Evolutionary conservation across 92 coral and sea anemone species (phyloP).

Genomic region (Blastomussa wellsi): DNA sequence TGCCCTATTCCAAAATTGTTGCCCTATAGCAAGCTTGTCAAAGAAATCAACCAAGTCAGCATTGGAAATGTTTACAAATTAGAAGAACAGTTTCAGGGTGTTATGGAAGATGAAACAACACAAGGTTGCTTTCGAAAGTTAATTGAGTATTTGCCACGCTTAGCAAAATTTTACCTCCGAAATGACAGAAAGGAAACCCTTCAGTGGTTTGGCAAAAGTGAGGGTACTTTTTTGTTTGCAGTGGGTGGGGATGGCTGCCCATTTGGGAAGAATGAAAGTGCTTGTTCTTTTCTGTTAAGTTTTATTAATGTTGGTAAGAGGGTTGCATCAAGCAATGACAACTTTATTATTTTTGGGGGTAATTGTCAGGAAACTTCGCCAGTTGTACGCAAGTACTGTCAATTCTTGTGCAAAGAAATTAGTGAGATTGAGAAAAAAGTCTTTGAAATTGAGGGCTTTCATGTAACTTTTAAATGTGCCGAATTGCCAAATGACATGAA

Average conservation of each 20-base stretch:
- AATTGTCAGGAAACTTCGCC: slow-evolving; percentile 48
- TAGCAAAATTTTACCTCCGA: slow-evolving; percentile 2
- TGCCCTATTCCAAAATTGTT: slow-evolving; percentile 62
- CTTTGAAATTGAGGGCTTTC: slow-evolving; percentile 56
- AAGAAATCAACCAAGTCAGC: slow-evolving; percentile 46
- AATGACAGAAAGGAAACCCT: slow-evolving; percentile 51
- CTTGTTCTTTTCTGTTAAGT: slow-evolving; percentile 64
- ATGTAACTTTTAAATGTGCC: slow-evolving; percentile 38
- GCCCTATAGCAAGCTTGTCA: slow-evolving; percentile 54
- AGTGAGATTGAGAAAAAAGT: slow-evolving; percentile 35
- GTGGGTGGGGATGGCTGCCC: slow-evolving; percentile 75
- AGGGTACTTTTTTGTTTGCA: slow-evolving; percentile 67
- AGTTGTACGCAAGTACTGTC: slow-evolving; percentile 28
- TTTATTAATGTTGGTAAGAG: slow-evolving; percentile 58
- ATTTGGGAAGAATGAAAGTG: slow-evolving; percentile 70
- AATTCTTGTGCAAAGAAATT: slow-evolving; percentile 43
- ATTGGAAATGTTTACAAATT: slow-evolving; percentile 55
- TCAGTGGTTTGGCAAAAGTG: slow-evolving; percentile 68
- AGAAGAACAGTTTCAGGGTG: slow-evolving; percentile 44
- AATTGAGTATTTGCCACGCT: slow-evolving; percentile 51
- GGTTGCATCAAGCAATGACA: slow-evolving; percentile 52
- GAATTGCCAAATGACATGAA: slow-evolving; percentile 49
- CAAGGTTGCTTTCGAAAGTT: slow-evolving; percentile 32
- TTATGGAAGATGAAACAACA: slow-evolving; percentile 42
- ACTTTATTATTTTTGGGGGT: slow-evolving; percentile 52